phyloP scores from a whole-genome alignment of 2,888 invertebrate genomes.

The Eupithecia centaureata region DNA sequence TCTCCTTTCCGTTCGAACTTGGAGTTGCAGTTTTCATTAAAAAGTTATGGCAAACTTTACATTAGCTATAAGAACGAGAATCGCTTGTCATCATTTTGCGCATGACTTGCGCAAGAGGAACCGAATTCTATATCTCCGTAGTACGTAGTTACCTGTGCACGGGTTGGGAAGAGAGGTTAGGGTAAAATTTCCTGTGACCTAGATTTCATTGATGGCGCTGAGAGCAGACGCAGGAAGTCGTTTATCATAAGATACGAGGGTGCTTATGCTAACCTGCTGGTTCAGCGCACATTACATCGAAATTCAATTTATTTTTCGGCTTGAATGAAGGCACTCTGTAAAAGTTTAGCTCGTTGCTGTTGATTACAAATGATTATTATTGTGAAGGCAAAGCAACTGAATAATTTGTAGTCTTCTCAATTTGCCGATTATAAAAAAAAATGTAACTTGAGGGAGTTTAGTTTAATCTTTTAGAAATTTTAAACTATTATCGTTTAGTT shows the following conservation, averaged over 20 bases:
- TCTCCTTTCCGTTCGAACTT: constrained; percentile 44
- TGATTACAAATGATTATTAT: background rate
- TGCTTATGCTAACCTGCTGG: constrained; percentile 40
- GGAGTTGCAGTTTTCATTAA: constrained; percentile 49
- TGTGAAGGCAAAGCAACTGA: background rate
- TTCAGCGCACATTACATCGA: constrained; percentile 32
- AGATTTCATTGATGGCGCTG: constrained; percentile 59
- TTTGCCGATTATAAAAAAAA: background rate
- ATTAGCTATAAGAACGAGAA: constrained; percentile 51
- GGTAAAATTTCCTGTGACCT: constrained; percentile 69
- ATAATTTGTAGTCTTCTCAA: background rate
- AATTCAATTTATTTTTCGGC: constrained; percentile 23
- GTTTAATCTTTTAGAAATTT: background rate
- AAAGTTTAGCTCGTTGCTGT: background rate
- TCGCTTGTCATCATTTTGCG: constrained; percentile 59
- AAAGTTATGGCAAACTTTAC: constrained; percentile 58
- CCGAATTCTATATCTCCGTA: constrained; percentile 46
- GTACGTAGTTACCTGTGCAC: constrained; percentile 42
- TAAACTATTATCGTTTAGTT: background rate
- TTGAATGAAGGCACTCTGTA: background rate
- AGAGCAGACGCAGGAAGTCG: constrained; percentile 46
- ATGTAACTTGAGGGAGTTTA: background rate
- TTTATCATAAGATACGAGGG: constrained; percentile 50
- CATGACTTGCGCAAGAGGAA: constrained; percentile 77
- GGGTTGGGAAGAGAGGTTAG: constrained; percentile 47